Evolutionary conservation across 2,113 vertebrate genomes (phyloP).

Genomic region (Narcine bancroftii): DNA sequence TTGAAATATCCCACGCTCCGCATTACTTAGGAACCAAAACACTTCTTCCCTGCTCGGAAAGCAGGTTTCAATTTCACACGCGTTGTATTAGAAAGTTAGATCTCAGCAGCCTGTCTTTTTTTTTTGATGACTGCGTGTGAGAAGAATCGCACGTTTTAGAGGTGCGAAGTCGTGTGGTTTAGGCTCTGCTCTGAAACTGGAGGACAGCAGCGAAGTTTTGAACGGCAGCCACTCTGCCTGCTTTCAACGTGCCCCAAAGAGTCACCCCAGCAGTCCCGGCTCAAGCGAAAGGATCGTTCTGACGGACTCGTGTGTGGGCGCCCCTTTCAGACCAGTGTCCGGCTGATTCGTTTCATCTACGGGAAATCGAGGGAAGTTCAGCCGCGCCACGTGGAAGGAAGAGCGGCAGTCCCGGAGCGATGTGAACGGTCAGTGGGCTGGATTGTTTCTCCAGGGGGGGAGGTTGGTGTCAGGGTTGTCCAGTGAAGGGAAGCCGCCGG

Average conservation of each 20-base stretch:
- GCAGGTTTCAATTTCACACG: conserved; percentile 14
- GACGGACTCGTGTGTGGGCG: not conserved
- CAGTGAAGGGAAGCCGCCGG: not conserved
- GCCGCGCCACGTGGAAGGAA: not conserved
- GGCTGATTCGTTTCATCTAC: not conserved
- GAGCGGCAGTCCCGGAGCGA: not conserved
- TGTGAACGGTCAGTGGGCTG: not conserved
- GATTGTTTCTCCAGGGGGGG: not conserved
- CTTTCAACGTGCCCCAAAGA: not conserved
- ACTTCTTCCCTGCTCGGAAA: conserved; percentile 20
- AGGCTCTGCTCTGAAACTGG: not conserved
- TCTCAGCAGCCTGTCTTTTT: not conserved
- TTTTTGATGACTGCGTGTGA: conserved; percentile 35
- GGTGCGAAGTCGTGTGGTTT: conserved; percentile 27
- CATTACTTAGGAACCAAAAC: not conserved
- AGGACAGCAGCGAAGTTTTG: not conserved
- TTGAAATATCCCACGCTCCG: not conserved
- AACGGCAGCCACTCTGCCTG: not conserved
- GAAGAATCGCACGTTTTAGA: conserved; percentile 23
- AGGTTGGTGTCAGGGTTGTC: not conserved
- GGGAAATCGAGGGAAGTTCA: not conserved
- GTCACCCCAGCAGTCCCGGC: not conserved
- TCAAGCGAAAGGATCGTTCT: not conserved
- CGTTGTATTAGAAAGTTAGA: too few species aligned
- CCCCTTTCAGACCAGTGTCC: not conserved